Evolutionary conservation across 2,888 invertebrate genomes (phyloP), one percentile per base, ranked within the genome.

Genomic region (Empis livida): DNA sequence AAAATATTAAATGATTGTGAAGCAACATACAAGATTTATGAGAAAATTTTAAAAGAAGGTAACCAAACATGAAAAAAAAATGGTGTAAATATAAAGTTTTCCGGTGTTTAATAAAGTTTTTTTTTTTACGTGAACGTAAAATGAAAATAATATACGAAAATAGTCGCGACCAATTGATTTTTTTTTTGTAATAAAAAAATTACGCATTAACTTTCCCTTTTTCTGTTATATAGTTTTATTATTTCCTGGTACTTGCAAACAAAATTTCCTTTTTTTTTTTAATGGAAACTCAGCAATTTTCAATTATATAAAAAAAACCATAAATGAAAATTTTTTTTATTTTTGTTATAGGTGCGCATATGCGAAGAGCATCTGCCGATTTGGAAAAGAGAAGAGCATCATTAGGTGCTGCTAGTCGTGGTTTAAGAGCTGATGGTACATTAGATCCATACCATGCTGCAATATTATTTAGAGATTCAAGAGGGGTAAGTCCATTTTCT

Each of bases 391-490:
- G 89, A 54, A 76, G 89, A 52, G 79, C 86, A 50, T 89, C 89
- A 5, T 73, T 89, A 51, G 88, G 88, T 50, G 72, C 77, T 46
- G 72, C 76, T 45, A 68, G 67, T 53, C 62, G 70, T 49, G 70
- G 69, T 45, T 59, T 66, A 53, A 60, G 70, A 53, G 62, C 66
- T 32, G 90, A 90, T 65, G 85, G 85, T 45, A 82, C 78, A 57
- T 69, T 90, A 54, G 91, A 92, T 71, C 90, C 91, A 15, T 79
- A 86, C 59, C 90, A 90, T 70, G 89, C 90, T 45, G 91, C 92
- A 59, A 91, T 92, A 59, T 74, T 92, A 53, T 92, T 92, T 71
- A 76, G 91, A 58, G 90, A 92, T 70, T 87, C 91, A n/a, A 75
- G 91, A 73, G 91, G 91, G 77, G 91, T 91, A 68, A 84, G 88